Percentiles rank a stretch among this genome's conserved stretches.
phyloP scores from a whole-genome alignment of 1,140 invertebrate genomes.

The Oryctes rhinoceros region DNA sequence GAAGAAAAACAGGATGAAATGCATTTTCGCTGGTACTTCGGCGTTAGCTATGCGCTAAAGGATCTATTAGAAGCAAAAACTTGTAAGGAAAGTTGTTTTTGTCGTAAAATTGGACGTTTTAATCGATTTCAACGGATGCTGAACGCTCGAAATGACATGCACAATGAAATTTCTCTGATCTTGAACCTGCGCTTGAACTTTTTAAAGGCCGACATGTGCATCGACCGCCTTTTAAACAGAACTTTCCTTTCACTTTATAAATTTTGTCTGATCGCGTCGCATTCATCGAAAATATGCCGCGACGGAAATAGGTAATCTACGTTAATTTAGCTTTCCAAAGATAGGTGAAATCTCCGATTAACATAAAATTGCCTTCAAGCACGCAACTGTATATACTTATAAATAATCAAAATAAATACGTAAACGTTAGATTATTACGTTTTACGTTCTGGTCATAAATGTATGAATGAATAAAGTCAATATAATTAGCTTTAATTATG shows the following conservation, averaged over 20 bases:
- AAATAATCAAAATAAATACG: too few species aligned
- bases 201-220: conserved; percentile 30
- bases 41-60: too few species aligned
- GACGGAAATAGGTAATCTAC: neutral
- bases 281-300: neutral
- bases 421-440: too few species aligned
- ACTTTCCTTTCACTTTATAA: conserved; percentile 29
- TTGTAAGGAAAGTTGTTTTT: conserved; percentile 8
- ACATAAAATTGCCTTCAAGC: too few species aligned
- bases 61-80: conserved; percentile 8
- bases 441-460: too few species aligned
- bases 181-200: conserved; percentile 22
- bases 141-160: conserved; percentile 12
- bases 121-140: conserved; percentile 22
- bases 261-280: neutral
- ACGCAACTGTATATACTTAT: too few species aligned
- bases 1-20: neutral
- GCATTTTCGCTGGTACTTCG: neutral
- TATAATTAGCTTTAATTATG: too few species aligned
- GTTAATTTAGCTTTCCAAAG: neutral
- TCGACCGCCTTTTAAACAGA: conserved; percentile 26
- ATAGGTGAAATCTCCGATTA: neutral
- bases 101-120: conserved; percentile 11
- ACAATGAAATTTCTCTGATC: conserved; percentile 32
- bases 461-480: too few species aligned